phyloP scores from a whole-genome alignment of 2,797 vertebrate species.

The Bucorvus abyssinicus region DNA sequence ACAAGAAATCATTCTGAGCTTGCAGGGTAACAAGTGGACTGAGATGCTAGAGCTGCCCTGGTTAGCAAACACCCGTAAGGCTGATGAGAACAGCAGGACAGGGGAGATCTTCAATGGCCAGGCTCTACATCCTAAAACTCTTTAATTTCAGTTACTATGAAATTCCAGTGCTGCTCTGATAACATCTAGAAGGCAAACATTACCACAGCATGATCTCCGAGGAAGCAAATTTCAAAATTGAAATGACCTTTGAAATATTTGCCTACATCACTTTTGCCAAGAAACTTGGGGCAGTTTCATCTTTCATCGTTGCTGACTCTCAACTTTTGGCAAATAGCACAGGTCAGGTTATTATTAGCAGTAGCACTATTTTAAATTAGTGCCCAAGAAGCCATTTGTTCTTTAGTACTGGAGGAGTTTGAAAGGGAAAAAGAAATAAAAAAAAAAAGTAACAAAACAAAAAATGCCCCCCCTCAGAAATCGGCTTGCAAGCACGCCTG shows the following conservation, averaged over 20 bases:
- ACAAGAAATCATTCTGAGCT: not conserved
- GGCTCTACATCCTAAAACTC: not conserved
- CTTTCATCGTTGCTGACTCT: constrained; percentile 9
- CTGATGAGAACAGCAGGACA: constrained; percentile 24
- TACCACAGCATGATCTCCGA: constrained; percentile 43
- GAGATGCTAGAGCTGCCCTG: not conserved
- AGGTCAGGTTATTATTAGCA: not conserved
- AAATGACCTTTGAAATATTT: constrained; percentile 56
- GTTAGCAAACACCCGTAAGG: not conserved
- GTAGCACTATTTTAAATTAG: constrained; percentile 8
- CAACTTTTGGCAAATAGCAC: not conserved
- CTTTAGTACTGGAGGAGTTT: not conserved
- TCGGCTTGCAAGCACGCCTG: not conserved
- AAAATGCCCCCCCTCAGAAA: not conserved
- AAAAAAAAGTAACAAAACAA: not conserved
- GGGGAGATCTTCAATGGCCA: not conserved
- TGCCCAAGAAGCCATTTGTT: not conserved
- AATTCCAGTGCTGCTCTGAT: constrained; percentile 41
- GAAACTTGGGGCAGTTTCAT: constrained; percentile 28
- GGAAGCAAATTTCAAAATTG: constrained; percentile 50
- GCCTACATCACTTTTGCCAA: constrained; percentile 37
- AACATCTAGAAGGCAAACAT: constrained; percentile 38
- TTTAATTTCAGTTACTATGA: constrained; percentile 14
- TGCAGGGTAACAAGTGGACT: not conserved
- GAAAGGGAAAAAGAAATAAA: not conserved